phyloP scores from a whole-genome alignment of 2,888 invertebrate species.

The Limnephilus auricula region DNA sequence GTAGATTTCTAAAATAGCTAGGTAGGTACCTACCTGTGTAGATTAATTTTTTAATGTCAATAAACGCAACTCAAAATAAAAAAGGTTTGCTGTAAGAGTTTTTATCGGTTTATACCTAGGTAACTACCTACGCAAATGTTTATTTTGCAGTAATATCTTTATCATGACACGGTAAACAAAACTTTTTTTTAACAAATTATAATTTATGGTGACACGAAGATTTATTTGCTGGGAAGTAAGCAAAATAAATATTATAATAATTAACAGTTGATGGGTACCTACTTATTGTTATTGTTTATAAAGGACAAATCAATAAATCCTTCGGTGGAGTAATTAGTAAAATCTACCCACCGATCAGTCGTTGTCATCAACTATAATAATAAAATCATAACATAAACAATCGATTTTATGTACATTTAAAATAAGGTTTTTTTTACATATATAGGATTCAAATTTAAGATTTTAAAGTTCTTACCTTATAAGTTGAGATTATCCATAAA shows the following conservation, averaged over 20 bases:
- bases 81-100: too few species aligned
- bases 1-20: neutral
- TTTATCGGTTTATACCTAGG: too few species aligned
- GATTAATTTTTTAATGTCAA: too few species aligned
- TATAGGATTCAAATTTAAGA: too few species aligned
- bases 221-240: neutral
- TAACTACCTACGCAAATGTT: too few species aligned
- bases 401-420: neutral
- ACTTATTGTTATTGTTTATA: too few species aligned
- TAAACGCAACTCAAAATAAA: too few species aligned
- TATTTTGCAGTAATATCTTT: neutral
- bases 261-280: too few species aligned
- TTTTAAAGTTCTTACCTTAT: conserved; percentile 21
- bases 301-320: neutral
- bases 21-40: too few species aligned
- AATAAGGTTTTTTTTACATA: too few species aligned
- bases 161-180: neutral
- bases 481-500: conserved; percentile 22
- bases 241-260: neutral
- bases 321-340: neutral
- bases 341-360: neutral
- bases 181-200: neutral
- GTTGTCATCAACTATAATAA: neutral
- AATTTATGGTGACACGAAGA: neutral
- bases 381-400: neutral